A percentile compares a stretch with the other conserved stretches of the same genome.
These are phyloP conservation scores for Muraenolepis orangiensis DNA, from an alignment of 2,797 vertebrate species.

Conservation along the genomic window DNA sequence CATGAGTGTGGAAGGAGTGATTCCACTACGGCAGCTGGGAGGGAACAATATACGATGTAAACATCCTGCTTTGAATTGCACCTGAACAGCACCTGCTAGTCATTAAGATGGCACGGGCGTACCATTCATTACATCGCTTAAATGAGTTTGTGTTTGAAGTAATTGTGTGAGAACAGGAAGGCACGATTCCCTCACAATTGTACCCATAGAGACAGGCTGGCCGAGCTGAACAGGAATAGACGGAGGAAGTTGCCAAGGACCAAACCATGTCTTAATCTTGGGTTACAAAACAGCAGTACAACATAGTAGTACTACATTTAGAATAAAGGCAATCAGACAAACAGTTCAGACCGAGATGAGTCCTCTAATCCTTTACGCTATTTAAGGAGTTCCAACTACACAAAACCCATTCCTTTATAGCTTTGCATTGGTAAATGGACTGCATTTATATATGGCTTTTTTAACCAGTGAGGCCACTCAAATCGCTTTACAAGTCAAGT, in stretches of 20 bases:
- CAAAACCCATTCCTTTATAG: background rate
- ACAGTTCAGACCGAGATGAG: background rate
- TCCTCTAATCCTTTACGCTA: background rate
- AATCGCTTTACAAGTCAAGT: too few species aligned
- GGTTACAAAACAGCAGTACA: background rate
- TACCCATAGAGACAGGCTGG: background rate
- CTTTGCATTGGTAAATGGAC: background rate
- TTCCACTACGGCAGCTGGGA: background rate
- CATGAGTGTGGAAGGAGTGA: background rate
- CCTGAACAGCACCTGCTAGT: background rate
- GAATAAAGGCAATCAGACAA: background rate
- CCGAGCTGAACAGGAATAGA: background rate
- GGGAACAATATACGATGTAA: background rate
- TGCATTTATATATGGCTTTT: too few species aligned
- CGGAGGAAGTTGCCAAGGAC: background rate
- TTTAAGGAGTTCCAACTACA: background rate
- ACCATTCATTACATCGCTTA: background rate
- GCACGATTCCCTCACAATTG: background rate
- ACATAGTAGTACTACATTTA: background rate
- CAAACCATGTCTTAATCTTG: background rate
- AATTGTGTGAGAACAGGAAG: background rate
- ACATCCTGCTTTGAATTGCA: background rate
- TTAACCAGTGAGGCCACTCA: too few species aligned
- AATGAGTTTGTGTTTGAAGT: background rate
- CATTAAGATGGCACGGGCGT: background rate